phyloP scores from a whole-genome alignment of 2,888 invertebrate genomes.

The Sinelater perroti region DNA sequence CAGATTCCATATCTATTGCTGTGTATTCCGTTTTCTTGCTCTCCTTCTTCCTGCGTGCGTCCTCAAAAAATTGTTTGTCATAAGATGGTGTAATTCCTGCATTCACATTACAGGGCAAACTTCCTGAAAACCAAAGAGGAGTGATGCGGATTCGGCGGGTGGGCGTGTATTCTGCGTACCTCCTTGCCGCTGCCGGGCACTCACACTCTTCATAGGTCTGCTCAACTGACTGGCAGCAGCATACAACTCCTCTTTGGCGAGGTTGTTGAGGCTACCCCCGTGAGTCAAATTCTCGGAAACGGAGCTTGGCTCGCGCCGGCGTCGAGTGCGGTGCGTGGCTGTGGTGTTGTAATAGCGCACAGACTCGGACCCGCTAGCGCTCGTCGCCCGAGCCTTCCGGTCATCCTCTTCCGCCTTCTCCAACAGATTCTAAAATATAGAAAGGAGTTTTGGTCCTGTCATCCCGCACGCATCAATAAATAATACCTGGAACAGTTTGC shows the following conservation, averaged over 20 bases:
- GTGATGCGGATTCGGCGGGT: too few relatives aligned
- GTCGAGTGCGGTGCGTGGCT: slow-evolving; percentile 57
- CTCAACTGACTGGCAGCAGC: slow-evolving; percentile 49
- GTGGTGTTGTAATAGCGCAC: slow-evolving; percentile 61
- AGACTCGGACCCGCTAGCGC: slow-evolving; percentile 60
- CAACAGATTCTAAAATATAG: slow-evolving; percentile 73
- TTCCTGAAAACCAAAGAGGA: slow-evolving; percentile 51
- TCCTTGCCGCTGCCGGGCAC: slow-evolving; percentile 68
- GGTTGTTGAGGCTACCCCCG: slow-evolving; percentile 67
- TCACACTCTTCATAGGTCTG: slow-evolving; percentile 54
- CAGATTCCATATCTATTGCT: slow-evolving; percentile 54
- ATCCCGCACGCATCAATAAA: too few relatives aligned
- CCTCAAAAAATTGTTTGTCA: slow-evolving; percentile 55
- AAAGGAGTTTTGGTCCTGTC: too few relatives aligned
- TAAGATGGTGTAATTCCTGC: slow-evolving; percentile 48
- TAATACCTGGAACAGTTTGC: slow-evolving; percentile 82
- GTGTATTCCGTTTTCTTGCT: slow-evolving; percentile 47
- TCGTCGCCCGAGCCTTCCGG: slow-evolving; percentile 66
- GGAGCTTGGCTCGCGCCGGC: slow-evolving; percentile 60
- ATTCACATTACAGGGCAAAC: slow-evolving; percentile 59
- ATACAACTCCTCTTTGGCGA: slow-evolving; percentile 62
- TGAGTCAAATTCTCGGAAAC: slow-evolving; percentile 65
- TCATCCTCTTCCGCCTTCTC: slow-evolving; percentile 82
- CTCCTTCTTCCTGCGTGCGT: slow-evolving; percentile 50
- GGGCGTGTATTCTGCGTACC: slow-evolving; percentile 61